Conservation (phyloP, 2,113 vertebrate genomes). For the Asarcornis scutulata region DNA sequence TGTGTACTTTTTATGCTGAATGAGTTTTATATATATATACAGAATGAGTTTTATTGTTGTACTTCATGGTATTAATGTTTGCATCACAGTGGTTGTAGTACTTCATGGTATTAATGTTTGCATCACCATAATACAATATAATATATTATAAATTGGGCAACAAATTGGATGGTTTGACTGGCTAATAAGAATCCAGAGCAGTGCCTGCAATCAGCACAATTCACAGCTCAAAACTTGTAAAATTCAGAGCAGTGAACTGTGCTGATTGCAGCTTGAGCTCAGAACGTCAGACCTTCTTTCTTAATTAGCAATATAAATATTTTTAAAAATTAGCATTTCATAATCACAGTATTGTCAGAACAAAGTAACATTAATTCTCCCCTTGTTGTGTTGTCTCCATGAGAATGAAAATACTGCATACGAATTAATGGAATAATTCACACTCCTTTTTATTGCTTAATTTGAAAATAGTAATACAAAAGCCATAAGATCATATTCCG, state of each 20-base stretch:
- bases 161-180: constrained; percentile 25
- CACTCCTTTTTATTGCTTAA: constrained; percentile 52
- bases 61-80: constrained; percentile 63
- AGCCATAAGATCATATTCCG: neutral
- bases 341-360: constrained; percentile 54
- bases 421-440: constrained; percentile 44
- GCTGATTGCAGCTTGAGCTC: constrained; percentile 26
- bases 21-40: too few relatives aligned
- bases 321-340: constrained; percentile 70
- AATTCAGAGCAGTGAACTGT: constrained; percentile 44
- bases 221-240: constrained; percentile 45
- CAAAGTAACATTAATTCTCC: constrained; percentile 53
- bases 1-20: constrained; percentile 13
- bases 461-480: constrained; percentile 56
- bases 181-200: constrained; percentile 54
- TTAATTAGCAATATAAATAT: constrained; percentile 74
- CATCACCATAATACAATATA: constrained; percentile 18
- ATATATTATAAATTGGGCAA: constrained; percentile 29
- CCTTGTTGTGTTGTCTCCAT: constrained; percentile 23
- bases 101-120: constrained; percentile 57
- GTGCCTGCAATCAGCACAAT: constrained; percentile 48
- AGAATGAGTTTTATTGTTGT: constrained; percentile 53
- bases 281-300: constrained; percentile 58
- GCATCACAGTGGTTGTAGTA: constrained; percentile 13
- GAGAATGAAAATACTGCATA: constrained; percentile 26